Base-by-base conservation (phyloP, 2,113 vertebrate species). In the Gasterosteus aculeatus region DNA sequence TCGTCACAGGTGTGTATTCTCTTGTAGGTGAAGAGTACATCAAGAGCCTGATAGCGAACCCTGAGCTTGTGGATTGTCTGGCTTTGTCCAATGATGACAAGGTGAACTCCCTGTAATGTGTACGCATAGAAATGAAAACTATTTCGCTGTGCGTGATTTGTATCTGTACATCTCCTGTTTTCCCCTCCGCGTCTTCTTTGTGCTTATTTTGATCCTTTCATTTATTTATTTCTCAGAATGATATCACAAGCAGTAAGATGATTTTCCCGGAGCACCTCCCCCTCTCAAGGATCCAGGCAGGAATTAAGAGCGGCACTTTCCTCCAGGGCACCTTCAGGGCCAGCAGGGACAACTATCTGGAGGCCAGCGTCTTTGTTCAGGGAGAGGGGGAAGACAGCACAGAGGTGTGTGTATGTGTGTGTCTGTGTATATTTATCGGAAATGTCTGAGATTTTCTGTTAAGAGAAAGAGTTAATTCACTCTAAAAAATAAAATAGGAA, bases 261-360 rank as follows among this genome's bases (percentile, higher is more conserved):
- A 92, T 99, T 87, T 99, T 98, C 92, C 92, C 95, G 29, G 98
- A 99, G 87, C 98, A 99, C 83, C 91, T 99, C 78, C 96, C 97
- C 9, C 93, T 99, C 31, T 98, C 97, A 89, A 97, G 92, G 87
- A 90, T 99, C 76, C 98, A 99, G 76, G 92, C 95, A 59, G 98
- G 98, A 42, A 96, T 99, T 86, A 99, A 99, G 92, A 96, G 94
- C 66, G 94, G 96, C 54, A 60, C 89, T 68, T 97, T 96, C 67
- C 88, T 98, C 51, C 98, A 99, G 93, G 98, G 98, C 64, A 96
- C 97, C 33, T 99, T 95, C 18, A 94, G 95, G 75, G 96, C 98
- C 78, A 99, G 93, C 90, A 95, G 96, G 74, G 97, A 99, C 82
- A 98, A 99, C 93, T 99, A 98, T 82, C 94, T 99, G 88, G 98